These are phyloP conservation scores for Caenorhabditis brenneri DNA, from an alignment of 1,140 invertebrate species.

Conservation along the genomic window DNA sequence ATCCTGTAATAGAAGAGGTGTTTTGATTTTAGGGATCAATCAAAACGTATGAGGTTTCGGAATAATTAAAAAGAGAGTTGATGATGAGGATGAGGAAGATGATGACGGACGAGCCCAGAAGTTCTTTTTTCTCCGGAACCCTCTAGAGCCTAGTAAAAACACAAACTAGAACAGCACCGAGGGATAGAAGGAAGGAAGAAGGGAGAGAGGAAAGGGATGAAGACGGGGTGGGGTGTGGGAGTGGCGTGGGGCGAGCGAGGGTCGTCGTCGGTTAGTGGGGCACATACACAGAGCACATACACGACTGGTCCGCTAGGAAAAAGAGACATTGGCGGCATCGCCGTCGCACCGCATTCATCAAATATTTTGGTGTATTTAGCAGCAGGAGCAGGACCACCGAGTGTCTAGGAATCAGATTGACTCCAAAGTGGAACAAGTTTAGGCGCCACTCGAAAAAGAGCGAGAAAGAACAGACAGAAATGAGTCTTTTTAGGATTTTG, in stretches of 20 bases:
- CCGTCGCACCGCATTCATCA: constrained; percentile 34
- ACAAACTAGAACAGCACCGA: constrained; percentile 42
- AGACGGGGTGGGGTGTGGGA: constrained; percentile 41
- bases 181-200: constrained; percentile 38
- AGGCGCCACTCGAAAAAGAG: background rate
- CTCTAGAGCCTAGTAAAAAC: constrained; percentile 41
- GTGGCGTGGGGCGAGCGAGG: constrained; percentile 39
- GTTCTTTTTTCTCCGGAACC: constrained; percentile 38
- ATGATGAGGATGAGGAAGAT: background rate
- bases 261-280: constrained; percentile 42
- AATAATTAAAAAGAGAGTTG: background rate
- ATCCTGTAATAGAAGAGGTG: background rate
- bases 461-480: background rate
- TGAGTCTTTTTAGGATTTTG: background rate
- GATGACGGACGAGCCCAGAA: constrained; percentile 21
- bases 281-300: constrained; percentile 40
- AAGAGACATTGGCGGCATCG: constrained; percentile 36
- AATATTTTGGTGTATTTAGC: constrained; percentile 44
- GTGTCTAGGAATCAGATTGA: constrained; percentile 17
- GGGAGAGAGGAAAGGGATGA: constrained; percentile 37
- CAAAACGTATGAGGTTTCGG: background rate
- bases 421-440: background rate
- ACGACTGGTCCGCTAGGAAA: constrained; percentile 39
- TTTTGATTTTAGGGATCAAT: background rate
- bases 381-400: constrained; percentile 29